A percentile compares a stretch with the other conserved stretches of the same genome.
Evolutionary conservation across 1,140 invertebrate species (phyloP).

Genomic region (Cotesia typhae): DNA sequence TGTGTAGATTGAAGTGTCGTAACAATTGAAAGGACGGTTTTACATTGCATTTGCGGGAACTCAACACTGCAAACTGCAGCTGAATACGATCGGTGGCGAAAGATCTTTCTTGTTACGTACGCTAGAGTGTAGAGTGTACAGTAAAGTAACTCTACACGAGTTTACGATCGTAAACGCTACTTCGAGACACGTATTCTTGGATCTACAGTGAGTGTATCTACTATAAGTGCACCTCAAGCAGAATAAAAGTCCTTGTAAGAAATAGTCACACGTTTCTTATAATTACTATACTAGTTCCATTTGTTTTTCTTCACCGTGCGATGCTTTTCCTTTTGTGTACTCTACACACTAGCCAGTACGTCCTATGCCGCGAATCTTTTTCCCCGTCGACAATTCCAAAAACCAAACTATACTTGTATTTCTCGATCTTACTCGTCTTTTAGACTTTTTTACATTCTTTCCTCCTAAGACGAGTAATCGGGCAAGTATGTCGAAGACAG

Average conservation of each 20-base stretch:
- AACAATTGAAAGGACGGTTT: constrained; percentile 19
- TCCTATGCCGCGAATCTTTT: too few relatives aligned
- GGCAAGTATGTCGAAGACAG: background rate
- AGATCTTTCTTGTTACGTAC: background rate
- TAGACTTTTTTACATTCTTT: constrained; percentile 6
- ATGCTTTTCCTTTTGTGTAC: background rate
- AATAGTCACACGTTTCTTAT: constrained; percentile 38
- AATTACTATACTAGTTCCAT: constrained; percentile 43
- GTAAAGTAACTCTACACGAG: too few relatives aligned
- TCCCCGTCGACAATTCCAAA: background rate
- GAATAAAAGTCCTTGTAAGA: constrained; percentile 35
- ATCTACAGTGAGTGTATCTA: too few relatives aligned
- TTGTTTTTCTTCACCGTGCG: constrained; percentile 39
- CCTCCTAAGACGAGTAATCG: background rate
- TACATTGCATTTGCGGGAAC: constrained; percentile 2
- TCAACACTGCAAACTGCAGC: background rate
- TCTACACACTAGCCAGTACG: too few relatives aligned
- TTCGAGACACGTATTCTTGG: too few relatives aligned
- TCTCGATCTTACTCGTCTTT: background rate
- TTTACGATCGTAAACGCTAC: too few relatives aligned
- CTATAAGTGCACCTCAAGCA: background rate
- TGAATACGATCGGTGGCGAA: constrained; percentile 16
- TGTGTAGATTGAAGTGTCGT: constrained; percentile 12
- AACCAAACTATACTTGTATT: too few relatives aligned
- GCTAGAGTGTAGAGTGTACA: too few relatives aligned